Conservation (phyloP, 2,888 invertebrate species). For the Pomacea canaliculata region DNA sequence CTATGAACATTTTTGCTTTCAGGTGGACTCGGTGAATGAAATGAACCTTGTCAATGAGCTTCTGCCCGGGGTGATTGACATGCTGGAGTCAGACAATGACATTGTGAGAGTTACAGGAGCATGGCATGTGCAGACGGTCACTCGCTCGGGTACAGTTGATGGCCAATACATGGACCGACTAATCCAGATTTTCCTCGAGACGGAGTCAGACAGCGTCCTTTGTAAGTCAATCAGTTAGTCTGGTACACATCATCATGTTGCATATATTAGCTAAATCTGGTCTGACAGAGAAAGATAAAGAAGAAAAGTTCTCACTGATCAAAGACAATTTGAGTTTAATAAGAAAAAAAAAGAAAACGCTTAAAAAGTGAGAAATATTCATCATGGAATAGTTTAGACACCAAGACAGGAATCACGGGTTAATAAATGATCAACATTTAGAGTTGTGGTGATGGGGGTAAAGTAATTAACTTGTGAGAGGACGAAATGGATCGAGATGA, state of each 20-base stretch:
- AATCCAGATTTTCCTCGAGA: constrained; percentile 31
- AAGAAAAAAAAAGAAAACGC: no score
- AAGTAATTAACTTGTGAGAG: no score
- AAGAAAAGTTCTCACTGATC: no score
- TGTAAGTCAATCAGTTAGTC: constrained; percentile 6
- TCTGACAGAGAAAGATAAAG: no score
- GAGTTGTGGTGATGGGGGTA: no score
- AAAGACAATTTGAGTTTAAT: no score
- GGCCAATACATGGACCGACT: constrained; percentile 33
- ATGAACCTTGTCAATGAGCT: constrained; percentile 21
- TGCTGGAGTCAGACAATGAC: constrained; percentile 31
- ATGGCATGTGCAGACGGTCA: constrained; percentile 18
- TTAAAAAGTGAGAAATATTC: no score
- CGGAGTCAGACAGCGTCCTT: constrained; percentile 22
- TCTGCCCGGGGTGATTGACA: constrained; percentile 25
- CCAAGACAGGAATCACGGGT: no score
- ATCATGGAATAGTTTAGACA: no score
- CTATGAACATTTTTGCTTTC: not conserved
- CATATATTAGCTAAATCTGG: not conserved
- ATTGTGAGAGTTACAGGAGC: constrained; percentile 7
- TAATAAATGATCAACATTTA: no score
- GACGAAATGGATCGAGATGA: no score
- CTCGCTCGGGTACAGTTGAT: constrained; percentile 5
- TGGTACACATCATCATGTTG: not conserved
- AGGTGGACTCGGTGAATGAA: constrained; percentile 34